Percentiles rank a stretch among this genome's conserved stretches.
These are phyloP conservation scores for Porites evermanni DNA, from an alignment of 92 coral and sea anemone species.

Conservation along the genomic window DNA sequence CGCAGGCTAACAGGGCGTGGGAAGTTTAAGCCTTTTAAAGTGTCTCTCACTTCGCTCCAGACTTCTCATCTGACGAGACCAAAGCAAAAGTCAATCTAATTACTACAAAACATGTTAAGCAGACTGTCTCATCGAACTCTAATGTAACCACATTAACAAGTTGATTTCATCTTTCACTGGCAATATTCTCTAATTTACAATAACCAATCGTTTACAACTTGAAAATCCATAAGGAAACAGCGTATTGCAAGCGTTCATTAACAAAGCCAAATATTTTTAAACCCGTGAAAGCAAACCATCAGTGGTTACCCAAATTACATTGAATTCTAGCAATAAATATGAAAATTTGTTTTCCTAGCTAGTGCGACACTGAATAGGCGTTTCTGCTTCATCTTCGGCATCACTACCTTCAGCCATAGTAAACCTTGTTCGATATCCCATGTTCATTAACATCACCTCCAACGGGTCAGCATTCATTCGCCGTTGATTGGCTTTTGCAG, in stretches of 20 bases:
- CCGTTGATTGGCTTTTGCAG: slow-evolving; percentile 93
- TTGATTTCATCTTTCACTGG: no score
- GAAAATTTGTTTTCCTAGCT: slow-evolving; percentile 51
- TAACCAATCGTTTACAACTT: background rate
- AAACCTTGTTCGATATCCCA: slow-evolving; percentile 90
- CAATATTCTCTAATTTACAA: no score
- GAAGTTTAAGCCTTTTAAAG: no score
- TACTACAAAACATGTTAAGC: no score
- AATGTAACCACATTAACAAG: no score
- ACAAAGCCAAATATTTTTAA: background rate
- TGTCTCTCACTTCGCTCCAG: no score
- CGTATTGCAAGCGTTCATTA: background rate
- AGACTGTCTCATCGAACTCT: no score
- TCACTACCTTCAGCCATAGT: slow-evolving; percentile 90
- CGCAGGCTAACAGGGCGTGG: no score
- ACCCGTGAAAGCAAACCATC: background rate
- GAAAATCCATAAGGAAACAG: background rate
- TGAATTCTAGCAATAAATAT: background rate
- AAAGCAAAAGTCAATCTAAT: no score
- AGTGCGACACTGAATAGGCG: slow-evolving; percentile 88
- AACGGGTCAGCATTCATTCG: slow-evolving; percentile 99
- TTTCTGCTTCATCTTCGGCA: slow-evolving; percentile 75
- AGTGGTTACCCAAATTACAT: background rate
- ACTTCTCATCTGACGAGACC: no score
- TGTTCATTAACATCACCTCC: slow-evolving; percentile 96